Percentiles rank a stretch among this genome's conserved stretches.
Evolutionary conservation across 1,140 invertebrate genomes (phyloP).

Genomic region (Lamellibrachia luymesi): DNA sequence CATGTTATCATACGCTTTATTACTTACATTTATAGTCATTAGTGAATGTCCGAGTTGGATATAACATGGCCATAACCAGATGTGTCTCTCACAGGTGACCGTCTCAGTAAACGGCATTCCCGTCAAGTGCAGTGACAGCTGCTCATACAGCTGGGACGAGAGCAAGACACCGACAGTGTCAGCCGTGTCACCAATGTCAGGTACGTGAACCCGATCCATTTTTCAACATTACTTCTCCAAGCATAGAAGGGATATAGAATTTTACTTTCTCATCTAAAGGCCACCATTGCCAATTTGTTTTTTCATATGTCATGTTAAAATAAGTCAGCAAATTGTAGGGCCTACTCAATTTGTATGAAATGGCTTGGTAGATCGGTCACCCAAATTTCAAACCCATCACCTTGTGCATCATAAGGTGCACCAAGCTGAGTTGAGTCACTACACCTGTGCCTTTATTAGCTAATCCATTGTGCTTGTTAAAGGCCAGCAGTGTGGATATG

Average conservation of each 20-base stretch:
- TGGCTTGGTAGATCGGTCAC: background rate
- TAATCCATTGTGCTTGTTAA: background rate
- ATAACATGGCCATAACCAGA: background rate
- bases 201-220: background rate
- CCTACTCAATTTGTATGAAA: background rate
- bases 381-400: background rate
- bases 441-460: background rate
- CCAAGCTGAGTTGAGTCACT: background rate
- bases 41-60: background rate
- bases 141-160: background rate
- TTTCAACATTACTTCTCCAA: background rate
- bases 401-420: background rate
- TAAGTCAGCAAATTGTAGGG: background rate
- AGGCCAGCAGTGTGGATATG: background rate
- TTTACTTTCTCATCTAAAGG: background rate
- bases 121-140: background rate
- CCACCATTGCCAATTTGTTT: background rate
- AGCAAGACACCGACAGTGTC: background rate
- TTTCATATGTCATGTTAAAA: background rate
- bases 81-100: background rate
- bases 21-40: background rate
- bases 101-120: background rate
- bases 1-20: background rate
- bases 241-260: background rate
- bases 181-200: slow-evolving; percentile 29